These are phyloP conservation scores for Archips crataeganus DNA, from an alignment of 2,888 invertebrate species.

Conservation along the genomic window DNA sequence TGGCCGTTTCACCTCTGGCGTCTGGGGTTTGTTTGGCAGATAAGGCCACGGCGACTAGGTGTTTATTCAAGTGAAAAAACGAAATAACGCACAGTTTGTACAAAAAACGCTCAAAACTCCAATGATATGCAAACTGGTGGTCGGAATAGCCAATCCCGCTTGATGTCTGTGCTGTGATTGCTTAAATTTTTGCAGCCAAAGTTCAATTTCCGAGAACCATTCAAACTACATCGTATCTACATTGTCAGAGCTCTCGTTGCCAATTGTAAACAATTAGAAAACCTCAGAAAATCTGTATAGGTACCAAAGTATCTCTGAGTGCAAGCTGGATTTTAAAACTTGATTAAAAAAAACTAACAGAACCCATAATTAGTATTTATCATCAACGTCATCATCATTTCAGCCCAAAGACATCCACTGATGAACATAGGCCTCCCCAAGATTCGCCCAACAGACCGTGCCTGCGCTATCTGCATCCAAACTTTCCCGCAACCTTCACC, in stretches of 20 bases:
- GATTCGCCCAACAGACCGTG: no score
- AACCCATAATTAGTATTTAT: no score
- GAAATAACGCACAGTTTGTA: conserved; percentile 49
- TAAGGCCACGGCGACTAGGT: conserved; percentile 58
- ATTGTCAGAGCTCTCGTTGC: not conserved
- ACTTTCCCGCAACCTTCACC: no score
- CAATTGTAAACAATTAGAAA: not conserved
- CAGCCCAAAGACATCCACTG: no score
- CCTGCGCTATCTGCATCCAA: no score
- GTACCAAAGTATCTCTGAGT: not conserved
- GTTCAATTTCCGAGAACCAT: not conserved
- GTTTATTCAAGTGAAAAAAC: conserved; percentile 53
- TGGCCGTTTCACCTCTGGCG: conserved; percentile 64
- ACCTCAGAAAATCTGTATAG: not conserved
- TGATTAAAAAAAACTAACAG: no score
- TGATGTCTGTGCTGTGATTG: not conserved
- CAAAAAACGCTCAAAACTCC: conserved; percentile 35
- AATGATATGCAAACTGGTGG: not conserved
- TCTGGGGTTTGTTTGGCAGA: conserved; percentile 62
- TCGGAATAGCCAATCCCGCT: not conserved
- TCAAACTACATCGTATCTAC: not conserved
- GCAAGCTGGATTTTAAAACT: not conserved
- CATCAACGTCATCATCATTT: no score
- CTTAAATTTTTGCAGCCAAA: not conserved
- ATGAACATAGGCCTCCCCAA: no score